Base-by-base conservation (phyloP, 2,113 vertebrate genomes). In the Maccullochella peelii region DNA sequence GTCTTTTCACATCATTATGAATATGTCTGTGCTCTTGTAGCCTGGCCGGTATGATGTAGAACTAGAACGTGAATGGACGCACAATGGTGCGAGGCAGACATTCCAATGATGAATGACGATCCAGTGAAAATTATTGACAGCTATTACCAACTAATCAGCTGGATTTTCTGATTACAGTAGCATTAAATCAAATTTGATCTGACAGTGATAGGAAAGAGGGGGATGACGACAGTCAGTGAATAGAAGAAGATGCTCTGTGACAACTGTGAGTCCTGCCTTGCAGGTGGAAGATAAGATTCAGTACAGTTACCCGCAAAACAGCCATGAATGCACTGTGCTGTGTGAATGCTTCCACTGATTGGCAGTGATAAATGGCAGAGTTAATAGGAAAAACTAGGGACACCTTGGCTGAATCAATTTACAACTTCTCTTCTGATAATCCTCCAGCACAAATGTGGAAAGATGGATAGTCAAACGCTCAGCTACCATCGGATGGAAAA, bases 281-380 rank as follows among this genome's bases (percentile, higher is more conserved):
- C 83, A 91, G 86, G 84, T 87, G 83, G 80, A 77, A 77, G 85
- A 83, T 90, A 81, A 58, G 67, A 84, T 62, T 82, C 69, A 66
- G 73, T 40, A 62, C 69, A 66, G 73, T 40, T 54, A 72, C 23
- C 73, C 0, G 57, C 59, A 58, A 70, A 47, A 47, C 77, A 54
- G 86, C 49, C 49, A 10, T 63, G 69, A 57, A 73, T 59, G 67
- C 49, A 8, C 62, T 2, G 61, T 8, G 30, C 38, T 27, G 81
- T 20, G 62, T 38, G 76, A 77, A 71, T 14, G 61, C 33, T 16
- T 61, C 66, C 65, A 8, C 59, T 79, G 82, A 86, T 65, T 77
- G 89, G 76, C 79, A 82, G 75, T 79, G 85, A 91, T 80, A 77
- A 79, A 91, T 79, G 80, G 69, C 79, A 74, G 73, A 21, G 59